Evolutionary conservation across 2,797 vertebrate genomes (phyloP).

Genomic region (Pseudochirops cupreus): DNA sequence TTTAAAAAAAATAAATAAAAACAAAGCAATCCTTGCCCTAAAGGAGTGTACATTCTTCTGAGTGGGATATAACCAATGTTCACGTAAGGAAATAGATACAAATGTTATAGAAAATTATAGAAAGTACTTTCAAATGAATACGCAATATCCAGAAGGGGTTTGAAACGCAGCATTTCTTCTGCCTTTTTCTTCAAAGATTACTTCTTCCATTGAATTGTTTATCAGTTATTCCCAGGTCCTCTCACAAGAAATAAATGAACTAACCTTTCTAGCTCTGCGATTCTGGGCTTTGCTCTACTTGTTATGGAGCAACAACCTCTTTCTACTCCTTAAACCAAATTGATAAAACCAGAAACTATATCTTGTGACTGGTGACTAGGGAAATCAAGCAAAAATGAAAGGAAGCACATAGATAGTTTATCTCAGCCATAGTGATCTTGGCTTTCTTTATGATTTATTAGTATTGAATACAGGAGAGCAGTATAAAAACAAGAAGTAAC

Average conservation of each 20-base stretch:
- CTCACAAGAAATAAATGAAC: slow-evolving; percentile 25
- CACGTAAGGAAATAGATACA: background rate
- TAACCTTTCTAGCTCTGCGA: background rate
- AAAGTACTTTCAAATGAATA: slow-evolving; percentile 1
- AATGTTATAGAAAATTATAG: background rate
- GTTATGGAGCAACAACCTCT: background rate
- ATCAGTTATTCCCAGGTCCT: slow-evolving; percentile 23
- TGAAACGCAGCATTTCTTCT: background rate
- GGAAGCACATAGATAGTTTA: background rate
- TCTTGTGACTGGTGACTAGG: background rate
- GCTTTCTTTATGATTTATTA: background rate
- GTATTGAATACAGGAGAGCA: background rate
- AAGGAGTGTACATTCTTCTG: too few relatives aligned
- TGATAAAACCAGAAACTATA: background rate
- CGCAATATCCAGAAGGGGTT: background rate
- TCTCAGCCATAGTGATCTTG: background rate
- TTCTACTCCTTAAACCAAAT: background rate
- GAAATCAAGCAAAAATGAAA: background rate
- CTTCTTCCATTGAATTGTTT: background rate
- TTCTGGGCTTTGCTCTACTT: background rate
- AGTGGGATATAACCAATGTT: background rate
- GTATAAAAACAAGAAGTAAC: background rate
- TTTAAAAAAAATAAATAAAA: background rate
- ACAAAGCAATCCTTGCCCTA: background rate
- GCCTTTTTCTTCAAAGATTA: background rate